phyloP scores from a whole-genome alignment of 2,888 invertebrate species.

The Eucera pruinosa region DNA sequence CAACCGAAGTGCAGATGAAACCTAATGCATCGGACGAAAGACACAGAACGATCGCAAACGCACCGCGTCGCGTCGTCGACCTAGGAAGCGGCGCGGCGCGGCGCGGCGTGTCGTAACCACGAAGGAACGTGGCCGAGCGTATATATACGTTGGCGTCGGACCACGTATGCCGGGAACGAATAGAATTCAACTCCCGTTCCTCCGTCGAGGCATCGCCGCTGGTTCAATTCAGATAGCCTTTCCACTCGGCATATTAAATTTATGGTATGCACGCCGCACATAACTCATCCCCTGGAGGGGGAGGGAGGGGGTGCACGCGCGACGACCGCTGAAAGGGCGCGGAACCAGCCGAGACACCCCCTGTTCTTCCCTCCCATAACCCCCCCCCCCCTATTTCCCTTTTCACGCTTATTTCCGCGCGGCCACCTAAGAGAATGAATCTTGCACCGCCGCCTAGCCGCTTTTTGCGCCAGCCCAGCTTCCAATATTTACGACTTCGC shows the following conservation, averaged over 20 bases:
- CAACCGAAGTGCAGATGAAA: no score
- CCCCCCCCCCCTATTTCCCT: conserved; percentile 20
- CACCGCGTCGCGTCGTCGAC: no score
- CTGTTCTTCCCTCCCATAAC: conserved; percentile 36
- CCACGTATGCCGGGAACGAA: conserved; percentile 71
- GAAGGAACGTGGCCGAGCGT: conserved; percentile 49
- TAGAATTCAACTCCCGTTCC: conserved; percentile 72
- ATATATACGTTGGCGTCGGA: conserved; percentile 21
- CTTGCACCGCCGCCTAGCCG: conserved; percentile 37
- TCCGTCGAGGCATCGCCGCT: conserved; percentile 63
- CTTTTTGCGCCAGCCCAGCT: not conserved
- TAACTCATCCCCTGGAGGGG: conserved; percentile 71
- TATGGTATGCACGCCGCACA: conserved; percentile 80
- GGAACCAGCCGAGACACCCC: conserved; percentile 32
- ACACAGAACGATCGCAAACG: no score
- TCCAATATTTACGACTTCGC: conserved; percentile 47
- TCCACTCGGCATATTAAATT: conserved; percentile 82
- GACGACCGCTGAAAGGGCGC: conserved; percentile 54
- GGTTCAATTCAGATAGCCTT: conserved; percentile 81
- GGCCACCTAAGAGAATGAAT: conserved; percentile 54
- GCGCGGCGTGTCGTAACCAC: no score
- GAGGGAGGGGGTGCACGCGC: conserved; percentile 51
- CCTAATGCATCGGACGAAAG: no score
- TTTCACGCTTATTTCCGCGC: conserved; percentile 47
- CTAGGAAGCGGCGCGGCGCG: no score